A percentile compares a stretch with the other conserved stretches of the same genome.
Evolutionary conservation across 1,140 invertebrate genomes (phyloP).

Genomic region (Neodiprion lecontei): DNA sequence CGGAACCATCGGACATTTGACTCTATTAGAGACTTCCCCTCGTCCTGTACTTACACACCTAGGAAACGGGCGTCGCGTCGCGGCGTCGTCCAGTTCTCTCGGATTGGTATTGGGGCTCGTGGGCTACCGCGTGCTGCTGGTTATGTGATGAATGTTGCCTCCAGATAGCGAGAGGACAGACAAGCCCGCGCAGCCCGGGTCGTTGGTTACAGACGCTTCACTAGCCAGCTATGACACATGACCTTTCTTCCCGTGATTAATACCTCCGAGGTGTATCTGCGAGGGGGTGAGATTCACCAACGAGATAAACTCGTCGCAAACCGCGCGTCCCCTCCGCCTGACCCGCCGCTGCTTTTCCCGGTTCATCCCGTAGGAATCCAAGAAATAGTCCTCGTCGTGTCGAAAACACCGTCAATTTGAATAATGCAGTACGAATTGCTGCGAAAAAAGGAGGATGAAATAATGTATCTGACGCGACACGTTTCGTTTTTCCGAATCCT

Average conservation of each 20-base stretch:
- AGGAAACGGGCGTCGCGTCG: neutral
- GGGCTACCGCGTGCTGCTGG: neutral
- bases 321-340: neutral
- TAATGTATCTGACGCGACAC: too few species aligned
- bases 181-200: neutral
- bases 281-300: neutral
- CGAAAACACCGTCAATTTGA: too few species aligned
- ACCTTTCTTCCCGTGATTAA: constrained; percentile 17
- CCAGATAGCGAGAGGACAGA: constrained; percentile 12
- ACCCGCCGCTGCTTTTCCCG: constrained; percentile 13
- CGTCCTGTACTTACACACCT: neutral
- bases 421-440: too few species aligned
- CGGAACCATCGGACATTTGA: constrained; percentile 8
- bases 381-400: constrained; percentile 9
- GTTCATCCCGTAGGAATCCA: constrained; percentile 15
- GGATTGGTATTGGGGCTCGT: neutral
- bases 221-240: constrained; percentile 15
- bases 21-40: constrained; percentile 8
- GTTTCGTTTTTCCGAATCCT: too few species aligned
- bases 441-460: too few species aligned
- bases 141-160: constrained; percentile 15
- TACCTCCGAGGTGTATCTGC: constrained; percentile 16
- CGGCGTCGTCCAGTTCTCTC: neutral
- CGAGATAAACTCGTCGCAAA: constrained; percentile 1
- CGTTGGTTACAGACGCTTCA: constrained; percentile 17